Percentiles rank a stretch among this genome's conserved stretches.
Conservation (phyloP, 1,140 invertebrate genomes). For the Pseudomyrmex dendroicus region DNA sequence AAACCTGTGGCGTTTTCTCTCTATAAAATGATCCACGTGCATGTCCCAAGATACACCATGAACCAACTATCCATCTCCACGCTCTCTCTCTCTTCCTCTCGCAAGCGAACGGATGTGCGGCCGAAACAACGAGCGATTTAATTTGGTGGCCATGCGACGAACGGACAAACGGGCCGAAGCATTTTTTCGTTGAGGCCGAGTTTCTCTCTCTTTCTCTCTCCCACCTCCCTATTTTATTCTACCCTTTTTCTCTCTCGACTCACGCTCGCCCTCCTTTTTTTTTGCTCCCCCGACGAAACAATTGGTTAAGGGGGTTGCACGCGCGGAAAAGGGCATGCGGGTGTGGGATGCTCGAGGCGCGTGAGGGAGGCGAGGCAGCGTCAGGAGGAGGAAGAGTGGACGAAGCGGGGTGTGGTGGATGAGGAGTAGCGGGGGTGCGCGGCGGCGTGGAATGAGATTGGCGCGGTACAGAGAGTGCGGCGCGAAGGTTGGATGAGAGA, state of each 20-base stretch:
- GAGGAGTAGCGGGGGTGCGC: conserved; percentile 30
- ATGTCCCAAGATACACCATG: conserved; percentile 43
- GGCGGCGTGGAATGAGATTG: conserved; percentile 67
- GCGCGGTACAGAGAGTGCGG: conserved; percentile 60
- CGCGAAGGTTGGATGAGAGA: conserved; percentile 69
- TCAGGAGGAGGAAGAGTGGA: not conserved
- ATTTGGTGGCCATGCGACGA: conserved; percentile 65
- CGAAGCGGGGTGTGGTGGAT: conserved; percentile 38
- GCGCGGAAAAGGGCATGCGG: conserved; percentile 20
- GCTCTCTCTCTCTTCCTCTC: not conserved
- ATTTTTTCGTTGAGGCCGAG: conserved; percentile 67
- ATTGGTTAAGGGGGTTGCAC: conserved; percentile 54
- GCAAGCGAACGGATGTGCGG: conserved; percentile 53
- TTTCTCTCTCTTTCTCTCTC: conserved; percentile 31
- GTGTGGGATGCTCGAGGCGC: conserved; percentile 27
- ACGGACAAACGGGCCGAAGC: conserved; percentile 51
- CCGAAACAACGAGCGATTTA: conserved; percentile 70
- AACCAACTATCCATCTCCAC: conserved; percentile 8
- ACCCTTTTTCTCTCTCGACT: conserved; percentile 9
- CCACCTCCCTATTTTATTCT: not conserved
- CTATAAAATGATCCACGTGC: conserved; percentile 44
- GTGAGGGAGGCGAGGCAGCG: conserved; percentile 25
- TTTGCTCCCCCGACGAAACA: conserved; percentile 66
- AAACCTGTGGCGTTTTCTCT: conserved; percentile 53
- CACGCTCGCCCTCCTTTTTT: conserved; percentile 39